Percentiles rank a stretch among this genome's conserved stretches.
Evolutionary conservation across 2,113 vertebrate genomes (phyloP).

Genomic region (Tyto alba): DNA sequence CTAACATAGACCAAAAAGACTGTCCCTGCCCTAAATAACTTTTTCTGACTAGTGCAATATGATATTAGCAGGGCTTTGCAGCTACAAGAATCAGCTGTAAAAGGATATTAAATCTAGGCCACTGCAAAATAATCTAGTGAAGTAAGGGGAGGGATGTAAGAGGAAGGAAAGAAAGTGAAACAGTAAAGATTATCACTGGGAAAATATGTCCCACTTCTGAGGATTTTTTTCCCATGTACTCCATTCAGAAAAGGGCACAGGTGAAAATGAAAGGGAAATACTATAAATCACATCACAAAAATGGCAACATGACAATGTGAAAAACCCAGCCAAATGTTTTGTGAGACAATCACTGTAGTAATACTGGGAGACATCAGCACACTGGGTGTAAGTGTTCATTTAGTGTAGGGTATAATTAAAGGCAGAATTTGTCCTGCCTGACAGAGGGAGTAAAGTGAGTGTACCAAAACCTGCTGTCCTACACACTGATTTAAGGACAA

Average conservation of each 20-base stretch:
- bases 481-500: neutral
- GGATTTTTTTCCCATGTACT: neutral
- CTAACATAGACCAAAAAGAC: neutral
- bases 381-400: neutral
- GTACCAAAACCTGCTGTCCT: neutral
- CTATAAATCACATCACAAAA: neutral
- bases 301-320: neutral
- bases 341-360: neutral
- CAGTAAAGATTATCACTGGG: neutral
- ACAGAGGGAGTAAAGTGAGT: neutral
- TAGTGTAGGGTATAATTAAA: neutral
- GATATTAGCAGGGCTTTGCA: conserved; percentile 24
- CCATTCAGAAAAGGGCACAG: neutral
- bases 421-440: neutral
- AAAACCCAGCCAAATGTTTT: neutral
- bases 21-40: conserved; percentile 35
- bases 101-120: conserved; percentile 49
- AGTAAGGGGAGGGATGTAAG: neutral
- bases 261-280: neutral
- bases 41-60: neutral
- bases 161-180: neutral
- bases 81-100: conserved; percentile 1
- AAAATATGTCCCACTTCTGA: conserved; percentile 34
- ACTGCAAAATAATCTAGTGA: conserved; percentile 16
- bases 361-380: neutral